Percentiles rank a stretch among this genome's conserved stretches.
These are phyloP conservation scores for Cuculus canorus DNA, from an alignment of 2,797 vertebrate species.

Conservation along the genomic window DNA sequence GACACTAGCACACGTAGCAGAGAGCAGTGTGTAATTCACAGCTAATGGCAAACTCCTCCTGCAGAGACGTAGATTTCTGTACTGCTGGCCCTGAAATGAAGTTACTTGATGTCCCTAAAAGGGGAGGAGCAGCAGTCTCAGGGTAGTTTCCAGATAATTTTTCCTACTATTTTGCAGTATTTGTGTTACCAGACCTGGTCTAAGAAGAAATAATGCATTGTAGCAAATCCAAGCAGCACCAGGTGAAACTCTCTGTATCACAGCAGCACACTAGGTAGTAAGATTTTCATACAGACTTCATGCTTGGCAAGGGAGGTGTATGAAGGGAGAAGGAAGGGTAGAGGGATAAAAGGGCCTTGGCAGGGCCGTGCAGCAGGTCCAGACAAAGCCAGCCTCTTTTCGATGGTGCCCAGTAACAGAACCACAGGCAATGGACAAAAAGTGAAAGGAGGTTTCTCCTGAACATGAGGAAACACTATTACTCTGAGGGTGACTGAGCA, in stretches of 20 bases:
- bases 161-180: background rate
- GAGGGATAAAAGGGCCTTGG: background rate
- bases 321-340: background rate
- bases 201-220: background rate
- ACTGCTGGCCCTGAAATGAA: background rate
- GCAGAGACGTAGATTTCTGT: constrained; percentile 6
- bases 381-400: background rate
- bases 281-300: background rate
- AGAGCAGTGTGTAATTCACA: background rate
- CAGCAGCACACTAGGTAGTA: background rate
- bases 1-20: constrained; percentile 22
- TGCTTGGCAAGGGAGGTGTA: background rate
- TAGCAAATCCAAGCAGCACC: background rate
- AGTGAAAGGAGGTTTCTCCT: background rate
- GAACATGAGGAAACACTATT: background rate
- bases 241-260: background rate
- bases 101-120: background rate
- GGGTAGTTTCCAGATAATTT: background rate
- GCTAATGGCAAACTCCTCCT: background rate
- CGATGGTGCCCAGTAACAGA: background rate
- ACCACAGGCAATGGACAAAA: background rate
- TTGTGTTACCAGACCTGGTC: background rate
- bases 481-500: background rate
- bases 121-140: background rate
- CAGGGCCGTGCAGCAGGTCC: background rate